Percentiles rank a stretch among this genome's conserved stretches.
Conservation (phyloP, 1,140 invertebrate species). For the Carposina sasakii region DNA sequence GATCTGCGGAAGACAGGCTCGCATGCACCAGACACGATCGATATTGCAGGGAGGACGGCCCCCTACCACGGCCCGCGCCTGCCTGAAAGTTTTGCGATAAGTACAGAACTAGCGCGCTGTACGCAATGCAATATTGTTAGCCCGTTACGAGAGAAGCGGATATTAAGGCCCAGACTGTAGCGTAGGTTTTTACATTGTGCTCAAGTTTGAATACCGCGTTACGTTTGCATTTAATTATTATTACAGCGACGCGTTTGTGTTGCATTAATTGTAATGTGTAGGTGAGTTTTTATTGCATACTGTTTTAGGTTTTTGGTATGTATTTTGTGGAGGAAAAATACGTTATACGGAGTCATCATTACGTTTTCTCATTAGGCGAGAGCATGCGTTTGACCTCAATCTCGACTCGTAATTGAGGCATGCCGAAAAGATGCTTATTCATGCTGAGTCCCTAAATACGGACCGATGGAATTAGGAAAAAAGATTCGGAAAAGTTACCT, state of each 20-base stretch:
- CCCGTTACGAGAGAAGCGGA: slow-evolving; percentile 68
- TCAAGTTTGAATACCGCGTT: slow-evolving; percentile 46
- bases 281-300: too few species aligned
- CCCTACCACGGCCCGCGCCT: slow-evolving; percentile 24
- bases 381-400: too few species aligned
- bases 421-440: too few species aligned
- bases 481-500: too few species aligned
- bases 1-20: slow-evolving; percentile 70
- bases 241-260: slow-evolving; percentile 4
- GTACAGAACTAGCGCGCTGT: slow-evolving; percentile 68
- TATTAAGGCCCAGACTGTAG: slow-evolving; percentile 59
- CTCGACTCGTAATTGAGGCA: too few species aligned
- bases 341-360: too few species aligned
- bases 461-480: too few species aligned
- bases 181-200: slow-evolving; percentile 58
- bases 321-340: too few species aligned
- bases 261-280: too few species aligned
- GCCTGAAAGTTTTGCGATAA: slow-evolving; percentile 70
- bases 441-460: too few species aligned
- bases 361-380: too few species aligned
- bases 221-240: slow-evolving; percentile 48
- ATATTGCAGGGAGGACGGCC: slow-evolving; percentile 51
- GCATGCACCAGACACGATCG: slow-evolving; percentile 66
- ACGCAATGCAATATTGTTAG: slow-evolving; percentile 72
- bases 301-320: too few species aligned